Base-by-base conservation (phyloP, 2,888 invertebrate species). In the Hirtodrosophila alboralis region DNA sequence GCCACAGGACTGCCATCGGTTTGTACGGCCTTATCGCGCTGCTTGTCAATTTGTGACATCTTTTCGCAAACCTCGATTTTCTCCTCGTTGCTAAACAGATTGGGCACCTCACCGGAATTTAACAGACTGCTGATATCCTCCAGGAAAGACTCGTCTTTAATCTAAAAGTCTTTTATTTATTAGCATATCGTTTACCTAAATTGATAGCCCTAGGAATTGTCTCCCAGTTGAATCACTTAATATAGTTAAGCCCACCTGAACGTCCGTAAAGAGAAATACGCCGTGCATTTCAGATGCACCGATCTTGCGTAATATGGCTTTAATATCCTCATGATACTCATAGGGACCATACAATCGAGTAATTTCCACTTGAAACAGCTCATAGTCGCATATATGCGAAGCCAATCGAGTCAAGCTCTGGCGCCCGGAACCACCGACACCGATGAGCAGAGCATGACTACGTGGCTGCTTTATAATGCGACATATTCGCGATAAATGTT, bases 311-410 rank as follows among this genome's bases (percentile, higher is more conserved):
- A 98, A 90, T 68, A 97, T 94, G 33, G 91, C 91, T 89, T 97
- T 98, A 37, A 98, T 91, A 90, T 98, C 98, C 89, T 98, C 98
- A 75, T 96, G 94, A 97, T 97, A 98, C 88, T 98, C 97, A 67
- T 91, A 92, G 38, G 92, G 92, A 0, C 95, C 95, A 89, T 98
- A 98, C 30, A 94, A 94, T 88, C 96, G 94, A 40, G 95, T 96
- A 88, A 98, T 96, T 92, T 98, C 98, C 30, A 98, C 96, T 94
- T 97, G 92, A 89, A 96, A 96, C 6, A 97, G 91, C 81, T 98
- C 98, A 90, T 96, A 97, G 89, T 98, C 98, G 74, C 96, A 95
- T 91, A 98, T 97, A 88, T 97, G 97, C n/a, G 97, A 95, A 5
- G 97, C 95, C 60, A 98, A 92, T 51, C 97, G 92, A 1, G 97